A percentile compares a stretch with the other conserved stretches of the same genome.
Evolutionary conservation across 2,888 invertebrate genomes (phyloP).

Genomic region (Maniola hyperantus): DNA sequence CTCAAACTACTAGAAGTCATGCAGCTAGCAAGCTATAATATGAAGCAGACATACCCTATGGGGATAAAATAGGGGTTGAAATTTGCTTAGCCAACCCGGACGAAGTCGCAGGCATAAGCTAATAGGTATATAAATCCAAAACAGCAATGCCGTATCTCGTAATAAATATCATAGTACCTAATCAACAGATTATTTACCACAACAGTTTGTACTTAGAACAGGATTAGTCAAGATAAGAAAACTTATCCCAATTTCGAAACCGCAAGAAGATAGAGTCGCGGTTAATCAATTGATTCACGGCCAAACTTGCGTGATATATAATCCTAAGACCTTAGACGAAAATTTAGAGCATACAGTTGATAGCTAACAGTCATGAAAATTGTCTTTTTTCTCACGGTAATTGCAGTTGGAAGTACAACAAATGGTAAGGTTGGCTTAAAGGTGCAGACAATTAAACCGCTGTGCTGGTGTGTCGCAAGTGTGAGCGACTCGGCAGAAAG

Average conservation of each 20-base stretch:
- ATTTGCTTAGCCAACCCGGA: no score
- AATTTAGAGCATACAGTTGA: conserved; percentile 10
- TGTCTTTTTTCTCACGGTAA: conserved; percentile 30
- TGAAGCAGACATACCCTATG: no score
- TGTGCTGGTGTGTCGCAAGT: no score
- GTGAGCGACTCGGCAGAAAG: no score
- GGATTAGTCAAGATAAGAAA: conserved; percentile 28
- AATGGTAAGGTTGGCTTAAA: conserved; percentile 27
- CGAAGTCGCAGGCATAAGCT: no score
- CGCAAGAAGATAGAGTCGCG: conserved; percentile 35
- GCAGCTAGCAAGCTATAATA: no score
- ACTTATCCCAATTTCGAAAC: conserved; percentile 47
- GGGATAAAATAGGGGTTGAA: no score
- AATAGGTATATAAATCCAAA: not conserved
- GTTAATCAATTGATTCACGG: conserved; percentile 42
- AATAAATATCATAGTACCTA: not conserved
- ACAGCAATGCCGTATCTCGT: not conserved
- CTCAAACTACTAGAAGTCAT: no score
- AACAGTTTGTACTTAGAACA: not conserved
- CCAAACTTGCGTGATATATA: conserved; percentile 36
- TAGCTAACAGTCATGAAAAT: conserved; percentile 25
- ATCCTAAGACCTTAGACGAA: conserved; percentile 22
- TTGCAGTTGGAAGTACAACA: conserved; percentile 24
- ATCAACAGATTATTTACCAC: not conserved
- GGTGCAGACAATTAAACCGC: not conserved